Percentiles rank a stretch among this genome's conserved stretches.
These are phyloP conservation scores for Thalassarche chlororhynchos DNA, from an alignment of 2,113 vertebrate species.

Conservation along the genomic window DNA sequence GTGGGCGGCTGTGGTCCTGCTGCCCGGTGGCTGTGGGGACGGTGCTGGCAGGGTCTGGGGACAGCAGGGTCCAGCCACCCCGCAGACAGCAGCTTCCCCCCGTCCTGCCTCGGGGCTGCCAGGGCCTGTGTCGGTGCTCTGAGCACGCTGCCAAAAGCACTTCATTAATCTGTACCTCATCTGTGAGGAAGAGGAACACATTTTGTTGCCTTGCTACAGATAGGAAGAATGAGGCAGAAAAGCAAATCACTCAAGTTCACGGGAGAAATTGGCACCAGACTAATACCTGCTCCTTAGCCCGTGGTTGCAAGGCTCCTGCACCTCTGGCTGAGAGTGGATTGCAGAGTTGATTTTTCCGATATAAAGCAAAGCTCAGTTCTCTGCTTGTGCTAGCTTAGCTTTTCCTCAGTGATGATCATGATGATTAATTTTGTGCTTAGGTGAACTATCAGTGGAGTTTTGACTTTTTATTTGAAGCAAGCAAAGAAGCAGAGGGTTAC, in stretches of 20 bases:
- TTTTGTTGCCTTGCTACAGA: background rate
- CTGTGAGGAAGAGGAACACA: background rate
- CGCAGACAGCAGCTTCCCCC: background rate
- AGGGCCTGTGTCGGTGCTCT: background rate
- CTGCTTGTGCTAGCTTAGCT: background rate
- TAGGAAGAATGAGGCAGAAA: background rate
- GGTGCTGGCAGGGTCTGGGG: background rate
- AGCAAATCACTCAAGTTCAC: accelerated
- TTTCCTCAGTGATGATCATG: background rate
- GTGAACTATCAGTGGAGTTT: background rate
- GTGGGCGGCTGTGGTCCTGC: background rate
- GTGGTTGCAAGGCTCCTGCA: background rate
- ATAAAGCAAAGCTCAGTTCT: background rate
- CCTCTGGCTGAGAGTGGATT: no score
- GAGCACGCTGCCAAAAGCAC: background rate
- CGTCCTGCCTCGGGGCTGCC: background rate
- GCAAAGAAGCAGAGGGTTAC: background rate
- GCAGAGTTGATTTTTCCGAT: background rate
- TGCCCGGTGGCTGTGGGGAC: background rate
- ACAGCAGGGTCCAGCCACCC: background rate
- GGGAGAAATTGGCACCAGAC: no score
- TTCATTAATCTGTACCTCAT: background rate
- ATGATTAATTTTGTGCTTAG: background rate
- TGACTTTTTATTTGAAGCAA: background rate
- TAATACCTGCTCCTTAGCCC: background rate